Conservation (phyloP, 2,888 invertebrate genomes). For the Linyphia triangularis region DNA sequence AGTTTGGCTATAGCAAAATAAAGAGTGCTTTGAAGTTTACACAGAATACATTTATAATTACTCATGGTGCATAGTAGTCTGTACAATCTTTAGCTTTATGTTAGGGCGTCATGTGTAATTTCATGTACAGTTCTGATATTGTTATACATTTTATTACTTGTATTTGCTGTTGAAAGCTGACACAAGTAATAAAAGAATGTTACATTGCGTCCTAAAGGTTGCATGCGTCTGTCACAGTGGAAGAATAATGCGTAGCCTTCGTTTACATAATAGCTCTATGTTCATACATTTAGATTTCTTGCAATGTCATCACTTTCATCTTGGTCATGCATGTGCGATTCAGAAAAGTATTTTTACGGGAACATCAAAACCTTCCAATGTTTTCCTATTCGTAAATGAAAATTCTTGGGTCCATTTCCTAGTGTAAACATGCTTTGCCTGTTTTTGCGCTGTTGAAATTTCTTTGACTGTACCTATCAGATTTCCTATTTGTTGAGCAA, state of each 20-base stretch:
- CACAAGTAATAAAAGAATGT: conserved; percentile 39
- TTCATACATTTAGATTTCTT: conserved; percentile 71
- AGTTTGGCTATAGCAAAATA: conserved; percentile 38
- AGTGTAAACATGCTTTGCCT: conserved; percentile 32
- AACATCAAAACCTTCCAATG: conserved; percentile 60
- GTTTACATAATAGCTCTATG: conserved; percentile 71
- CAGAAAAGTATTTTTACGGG: conserved; percentile 58
- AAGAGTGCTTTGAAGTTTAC: conserved; percentile 20
- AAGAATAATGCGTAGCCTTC: conserved; percentile 53
- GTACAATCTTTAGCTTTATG: conserved; percentile 58
- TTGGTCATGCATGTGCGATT: conserved; percentile 61
- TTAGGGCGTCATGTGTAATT: conserved; percentile 51
- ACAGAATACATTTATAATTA: conserved; percentile 46
- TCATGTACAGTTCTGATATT: conserved; percentile 53
- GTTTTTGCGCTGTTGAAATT: conserved; percentile 50
- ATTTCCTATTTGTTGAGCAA: conserved; percentile 48
- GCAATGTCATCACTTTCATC: conserved; percentile 57
- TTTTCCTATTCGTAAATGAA: conserved; percentile 41
- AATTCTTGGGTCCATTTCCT: conserved; percentile 44
- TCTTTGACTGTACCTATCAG: conserved; percentile 41
- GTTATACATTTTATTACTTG: conserved; percentile 49
- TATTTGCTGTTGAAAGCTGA: conserved; percentile 35
- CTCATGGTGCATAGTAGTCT: conserved; percentile 66
- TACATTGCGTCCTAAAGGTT: conserved; percentile 73
- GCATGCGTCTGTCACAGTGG: conserved; percentile 57